Evolutionary conservation across 2,797 vertebrate species (phyloP).

Genomic region (Esox lucius): DNA sequence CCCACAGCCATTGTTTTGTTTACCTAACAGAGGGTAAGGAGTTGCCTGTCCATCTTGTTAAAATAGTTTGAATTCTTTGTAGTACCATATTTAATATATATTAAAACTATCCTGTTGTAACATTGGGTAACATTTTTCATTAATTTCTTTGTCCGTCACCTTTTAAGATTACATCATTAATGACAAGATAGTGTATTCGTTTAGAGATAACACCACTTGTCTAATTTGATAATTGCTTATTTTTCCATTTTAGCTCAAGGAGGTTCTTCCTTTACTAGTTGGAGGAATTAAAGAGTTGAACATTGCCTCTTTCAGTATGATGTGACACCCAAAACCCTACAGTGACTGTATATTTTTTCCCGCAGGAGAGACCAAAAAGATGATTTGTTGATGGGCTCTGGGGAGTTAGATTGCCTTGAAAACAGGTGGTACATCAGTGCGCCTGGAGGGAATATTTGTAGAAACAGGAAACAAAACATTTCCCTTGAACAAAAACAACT

Average conservation of each 20-base stretch:
- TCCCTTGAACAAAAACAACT: constrained; percentile 51
- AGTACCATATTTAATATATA: too few species aligned
- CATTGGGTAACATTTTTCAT: too few species aligned
- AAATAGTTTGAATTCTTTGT: too few species aligned
- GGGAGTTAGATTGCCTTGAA: constrained; percentile 72
- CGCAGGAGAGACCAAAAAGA: constrained; percentile 74
- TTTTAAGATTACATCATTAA: constrained; percentile 12
- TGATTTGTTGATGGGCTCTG: constrained; percentile 74
- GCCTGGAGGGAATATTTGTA: constrained; percentile 78
- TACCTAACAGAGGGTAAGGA: too few species aligned
- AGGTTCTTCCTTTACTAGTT: constrained; percentile 67
- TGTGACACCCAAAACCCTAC: constrained; percentile 77
- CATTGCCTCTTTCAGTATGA: constrained; percentile 69
- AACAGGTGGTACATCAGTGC: constrained; percentile 76
- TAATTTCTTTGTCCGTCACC: too few species aligned
- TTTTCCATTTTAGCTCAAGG: constrained; percentile 37
- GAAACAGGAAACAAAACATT: constrained; percentile 75
- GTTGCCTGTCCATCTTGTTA: too few species aligned
- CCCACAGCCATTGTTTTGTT: too few species aligned
- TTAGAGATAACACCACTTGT: constrained; percentile 40
- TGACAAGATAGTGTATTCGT: constrained; percentile 42
- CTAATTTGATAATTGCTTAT: constrained; percentile 56
- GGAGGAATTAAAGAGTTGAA: constrained; percentile 68
- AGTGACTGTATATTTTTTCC: constrained; percentile 71
- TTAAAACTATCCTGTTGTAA: too few species aligned